Conservation (phyloP, 2,797 vertebrate species). For the Pygocentrus nattereri region DNA sequence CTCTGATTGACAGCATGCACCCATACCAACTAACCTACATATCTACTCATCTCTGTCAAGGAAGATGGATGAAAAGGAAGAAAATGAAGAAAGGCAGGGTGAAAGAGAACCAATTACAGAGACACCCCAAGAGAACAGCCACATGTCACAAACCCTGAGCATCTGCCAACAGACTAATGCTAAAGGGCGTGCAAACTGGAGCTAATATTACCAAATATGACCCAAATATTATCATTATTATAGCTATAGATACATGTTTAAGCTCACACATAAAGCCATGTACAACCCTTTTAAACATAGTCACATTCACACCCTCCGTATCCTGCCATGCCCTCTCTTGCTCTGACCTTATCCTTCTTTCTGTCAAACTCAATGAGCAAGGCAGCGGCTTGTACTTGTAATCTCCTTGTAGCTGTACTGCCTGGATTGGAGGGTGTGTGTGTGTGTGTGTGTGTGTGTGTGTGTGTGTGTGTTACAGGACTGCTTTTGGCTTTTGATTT, state of each 20-base stretch:
- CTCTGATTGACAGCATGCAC: neutral
- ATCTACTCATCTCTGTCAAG: neutral
- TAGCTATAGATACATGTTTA: neutral
- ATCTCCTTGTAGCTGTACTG: conserved; percentile 32
- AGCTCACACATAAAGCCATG: neutral
- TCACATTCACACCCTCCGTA: conserved; percentile 5
- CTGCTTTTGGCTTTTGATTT: conserved; percentile 24
- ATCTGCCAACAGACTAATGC: no score
- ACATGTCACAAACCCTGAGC: neutral
- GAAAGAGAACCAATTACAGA: conserved; percentile 1
- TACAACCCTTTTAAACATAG: neutral
- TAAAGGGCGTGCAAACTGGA: neutral
- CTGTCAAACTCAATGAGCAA: conserved; percentile 14
- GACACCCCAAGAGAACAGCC: neutral
- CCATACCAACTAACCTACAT: conserved; percentile 2
- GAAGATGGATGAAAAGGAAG: conserved; percentile 10
- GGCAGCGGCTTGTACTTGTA: conserved; percentile 14
- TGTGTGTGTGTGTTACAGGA: neutral
- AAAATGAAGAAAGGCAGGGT: neutral
- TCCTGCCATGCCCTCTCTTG: neutral
- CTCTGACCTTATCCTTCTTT: conserved; percentile 8
- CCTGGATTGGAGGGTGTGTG: conserved; percentile 25
- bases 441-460: conserved; percentile 1
- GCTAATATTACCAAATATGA: neutral
- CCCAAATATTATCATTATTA: neutral